Percentiles rank a stretch among this genome's conserved stretches.
Conservation (phyloP, 2,113 vertebrate species). For the Accipiter virgatus region DNA sequence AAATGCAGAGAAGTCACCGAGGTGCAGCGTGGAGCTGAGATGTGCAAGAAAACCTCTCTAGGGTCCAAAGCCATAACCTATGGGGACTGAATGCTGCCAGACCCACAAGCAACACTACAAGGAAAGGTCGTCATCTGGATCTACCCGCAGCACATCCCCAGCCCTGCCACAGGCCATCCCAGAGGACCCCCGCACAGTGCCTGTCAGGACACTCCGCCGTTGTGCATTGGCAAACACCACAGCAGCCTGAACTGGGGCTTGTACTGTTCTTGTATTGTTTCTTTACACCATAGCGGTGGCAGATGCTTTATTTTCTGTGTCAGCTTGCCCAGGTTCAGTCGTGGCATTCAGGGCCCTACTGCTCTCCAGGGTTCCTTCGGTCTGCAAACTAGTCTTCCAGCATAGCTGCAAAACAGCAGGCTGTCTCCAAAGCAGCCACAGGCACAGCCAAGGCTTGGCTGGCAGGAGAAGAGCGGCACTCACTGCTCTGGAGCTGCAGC, state of each 20-base stretch:
- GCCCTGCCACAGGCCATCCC: neutral
- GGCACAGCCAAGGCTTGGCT: neutral
- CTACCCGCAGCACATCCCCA: neutral
- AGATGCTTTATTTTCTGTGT: rapidly evolving
- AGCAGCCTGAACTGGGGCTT: neutral
- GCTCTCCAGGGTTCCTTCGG: rapidly evolving
- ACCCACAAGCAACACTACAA: neutral
- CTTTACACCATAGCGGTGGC: rapidly evolving
- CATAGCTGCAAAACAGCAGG: rapidly evolving
- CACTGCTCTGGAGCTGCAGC: neutral
- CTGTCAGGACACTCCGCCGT: rapidly evolving
- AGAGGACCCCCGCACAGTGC: too few relatives aligned
- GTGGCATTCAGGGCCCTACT: rapidly evolving
- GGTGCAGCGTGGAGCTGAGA: neutral
- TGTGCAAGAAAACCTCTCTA: neutral
- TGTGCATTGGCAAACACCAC: neutral
- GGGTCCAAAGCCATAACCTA: neutral
- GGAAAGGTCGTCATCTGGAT: neutral
- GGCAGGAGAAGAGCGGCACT: neutral
- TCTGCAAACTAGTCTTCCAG: neutral
- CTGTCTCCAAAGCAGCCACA: neutral
- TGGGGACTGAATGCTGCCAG: neutral
- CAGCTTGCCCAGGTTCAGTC: rapidly evolving
- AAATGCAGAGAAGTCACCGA: neutral
- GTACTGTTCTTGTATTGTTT: rapidly evolving